Conservation (phyloP, 2,888 invertebrate genomes). For the Diaperis boleti region DNA sequence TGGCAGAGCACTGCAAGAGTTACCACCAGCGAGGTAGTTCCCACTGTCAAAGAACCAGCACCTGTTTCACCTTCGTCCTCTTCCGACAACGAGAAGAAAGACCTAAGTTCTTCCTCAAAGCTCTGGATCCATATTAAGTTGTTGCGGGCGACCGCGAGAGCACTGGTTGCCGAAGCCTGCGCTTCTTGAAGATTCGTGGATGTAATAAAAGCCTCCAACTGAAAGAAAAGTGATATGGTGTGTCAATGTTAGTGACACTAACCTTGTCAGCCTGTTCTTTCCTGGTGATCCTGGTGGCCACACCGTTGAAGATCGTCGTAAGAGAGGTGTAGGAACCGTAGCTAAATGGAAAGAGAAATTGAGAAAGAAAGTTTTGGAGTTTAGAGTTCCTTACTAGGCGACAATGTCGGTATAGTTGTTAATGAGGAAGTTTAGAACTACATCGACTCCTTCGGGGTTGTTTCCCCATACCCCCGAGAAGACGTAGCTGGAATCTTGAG, state of each 20-base stretch:
- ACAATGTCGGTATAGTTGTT: conserved; percentile 55
- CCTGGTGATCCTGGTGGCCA: conserved; percentile 54
- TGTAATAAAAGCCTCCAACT: neutral
- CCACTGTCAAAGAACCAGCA: neutral
- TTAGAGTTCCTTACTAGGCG: conserved; percentile 12
- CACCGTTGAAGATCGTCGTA: conserved; percentile 58
- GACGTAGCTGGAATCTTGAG: conserved; percentile 64
- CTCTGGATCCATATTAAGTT: neutral
- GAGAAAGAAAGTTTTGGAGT: too few relatives aligned
- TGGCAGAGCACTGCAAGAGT: neutral
- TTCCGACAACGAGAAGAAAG: neutral
- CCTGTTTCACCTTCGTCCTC: neutral
- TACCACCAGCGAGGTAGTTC: neutral
- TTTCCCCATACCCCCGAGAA: conserved; percentile 67
- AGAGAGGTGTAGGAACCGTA: conserved; percentile 62
- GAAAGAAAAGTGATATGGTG: neutral
- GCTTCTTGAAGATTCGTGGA: neutral
- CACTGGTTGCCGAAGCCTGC: neutral
- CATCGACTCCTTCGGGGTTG: conserved; percentile 68
- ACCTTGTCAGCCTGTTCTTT: conserved; percentile 50
- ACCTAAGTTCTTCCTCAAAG: neutral
- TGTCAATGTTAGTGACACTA: conserved; percentile 16
- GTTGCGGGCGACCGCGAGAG: neutral
- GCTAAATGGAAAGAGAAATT: too few relatives aligned
- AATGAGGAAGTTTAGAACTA: conserved; percentile 68